phyloP scores from a whole-genome alignment of 2,888 invertebrate species.

The Hipparchia sbordonii region DNA sequence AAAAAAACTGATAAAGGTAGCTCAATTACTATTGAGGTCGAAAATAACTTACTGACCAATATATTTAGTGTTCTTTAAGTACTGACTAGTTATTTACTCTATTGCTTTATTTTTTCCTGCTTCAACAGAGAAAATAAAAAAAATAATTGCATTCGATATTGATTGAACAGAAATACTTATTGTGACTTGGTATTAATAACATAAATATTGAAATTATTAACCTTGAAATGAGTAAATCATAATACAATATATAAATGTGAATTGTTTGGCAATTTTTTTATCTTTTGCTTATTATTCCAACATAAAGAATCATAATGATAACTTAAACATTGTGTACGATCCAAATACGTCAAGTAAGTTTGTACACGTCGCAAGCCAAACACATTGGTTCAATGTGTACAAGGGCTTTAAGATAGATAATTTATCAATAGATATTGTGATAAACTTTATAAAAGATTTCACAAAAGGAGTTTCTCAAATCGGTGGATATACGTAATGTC shows the following conservation, averaged over 20 bases:
- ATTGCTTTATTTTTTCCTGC: neutral
- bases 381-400: neutral
- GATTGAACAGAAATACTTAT: neutral
- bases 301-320: no score
- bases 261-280: neutral
- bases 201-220: slow-evolving; percentile 10
- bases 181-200: neutral
- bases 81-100: slow-evolving; percentile 1
- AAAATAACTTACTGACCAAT: slow-evolving; percentile 29
- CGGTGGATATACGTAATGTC: no score
- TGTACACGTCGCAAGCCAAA: neutral
- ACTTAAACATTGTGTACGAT: no score
- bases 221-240: neutral
- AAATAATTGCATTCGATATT: neutral
- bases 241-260: neutral
- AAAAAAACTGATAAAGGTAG: neutral
- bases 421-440: no score
- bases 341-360: neutral
- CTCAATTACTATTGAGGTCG: neutral
- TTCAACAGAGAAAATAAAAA: neutral
- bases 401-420: no score
- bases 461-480: no score
- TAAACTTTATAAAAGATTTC: no score
- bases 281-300: neutral
- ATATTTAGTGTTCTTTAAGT: slow-evolving; percentile 10